These are phyloP conservation scores for Carduelis carduelis DNA, from an alignment of 2,797 vertebrate species.

Conservation along the genomic window DNA sequence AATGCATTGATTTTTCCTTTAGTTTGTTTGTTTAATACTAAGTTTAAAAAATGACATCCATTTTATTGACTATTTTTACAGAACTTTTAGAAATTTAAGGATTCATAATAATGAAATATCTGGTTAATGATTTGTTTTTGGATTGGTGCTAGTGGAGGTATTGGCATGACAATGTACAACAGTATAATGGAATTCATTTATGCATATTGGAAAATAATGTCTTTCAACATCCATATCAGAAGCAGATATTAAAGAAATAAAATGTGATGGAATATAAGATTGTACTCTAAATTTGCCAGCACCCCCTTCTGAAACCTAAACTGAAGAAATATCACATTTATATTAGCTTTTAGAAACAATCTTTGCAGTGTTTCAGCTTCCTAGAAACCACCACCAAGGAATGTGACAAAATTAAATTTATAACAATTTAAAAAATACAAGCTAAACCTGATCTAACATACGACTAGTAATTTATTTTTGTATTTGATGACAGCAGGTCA, in stretches of 20 bases:
- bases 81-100: neutral
- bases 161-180: neutral
- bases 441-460: neutral
- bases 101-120: neutral
- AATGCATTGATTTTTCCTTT: neutral
- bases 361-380: neutral
- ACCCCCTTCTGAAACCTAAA: neutral
- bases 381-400: neutral
- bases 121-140: neutral
- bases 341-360: neutral
- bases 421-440: neutral
- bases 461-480: neutral
- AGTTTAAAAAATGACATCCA: neutral
- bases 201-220: neutral
- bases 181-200: neutral
- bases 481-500: neutral
- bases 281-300: neutral
- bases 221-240: neutral
- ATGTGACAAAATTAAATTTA: neutral
- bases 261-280: neutral
- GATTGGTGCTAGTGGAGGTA: neutral
- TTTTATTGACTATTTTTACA: neutral
- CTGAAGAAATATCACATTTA: neutral
- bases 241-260: neutral
- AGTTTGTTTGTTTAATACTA: neutral